These are phyloP conservation scores for Lepidochrysops patricia DNA, from an alignment of 2,888 invertebrate species.

Conservation along the genomic window DNA sequence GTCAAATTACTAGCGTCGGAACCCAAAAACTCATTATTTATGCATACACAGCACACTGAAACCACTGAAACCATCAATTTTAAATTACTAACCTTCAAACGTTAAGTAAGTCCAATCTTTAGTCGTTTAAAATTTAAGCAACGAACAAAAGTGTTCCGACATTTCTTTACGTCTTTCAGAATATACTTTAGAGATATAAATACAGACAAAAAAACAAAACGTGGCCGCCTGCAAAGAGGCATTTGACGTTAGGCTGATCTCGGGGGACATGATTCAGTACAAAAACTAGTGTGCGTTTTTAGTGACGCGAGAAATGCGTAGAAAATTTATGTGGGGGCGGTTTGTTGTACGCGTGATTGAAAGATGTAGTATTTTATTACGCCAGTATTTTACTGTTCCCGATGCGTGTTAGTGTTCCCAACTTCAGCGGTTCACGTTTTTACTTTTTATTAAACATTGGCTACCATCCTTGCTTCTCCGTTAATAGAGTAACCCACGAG, in stretches of 20 bases:
- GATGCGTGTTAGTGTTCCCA: neutral
- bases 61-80: neutral
- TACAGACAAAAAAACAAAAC: neutral
- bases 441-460: neutral
- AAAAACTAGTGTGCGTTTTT: constrained; percentile 23
- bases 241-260: constrained; percentile 20
- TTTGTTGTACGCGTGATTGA: constrained; percentile 14
- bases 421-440: neutral
- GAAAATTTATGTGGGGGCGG: constrained; percentile 19
- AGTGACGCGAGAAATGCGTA: constrained; percentile 20
- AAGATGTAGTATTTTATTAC: constrained; percentile 11
- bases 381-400: constrained; percentile 2
- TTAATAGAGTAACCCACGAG: too few relatives aligned
- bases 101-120: neutral
- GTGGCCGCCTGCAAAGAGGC: constrained; percentile 16
- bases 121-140: neutral
- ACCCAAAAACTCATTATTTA: neutral
- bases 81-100: neutral
- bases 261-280: constrained; percentile 22
- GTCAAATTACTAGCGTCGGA: too few relatives aligned
- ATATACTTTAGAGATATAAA: neutral
- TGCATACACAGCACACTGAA: neutral
- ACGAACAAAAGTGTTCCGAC: neutral
- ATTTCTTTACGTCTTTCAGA: neutral
- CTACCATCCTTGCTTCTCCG: too few relatives aligned